These are phyloP conservation scores for Lasioglossum oenotherae DNA, from an alignment of 2,888 invertebrate genomes.

Conservation along the genomic window DNA sequence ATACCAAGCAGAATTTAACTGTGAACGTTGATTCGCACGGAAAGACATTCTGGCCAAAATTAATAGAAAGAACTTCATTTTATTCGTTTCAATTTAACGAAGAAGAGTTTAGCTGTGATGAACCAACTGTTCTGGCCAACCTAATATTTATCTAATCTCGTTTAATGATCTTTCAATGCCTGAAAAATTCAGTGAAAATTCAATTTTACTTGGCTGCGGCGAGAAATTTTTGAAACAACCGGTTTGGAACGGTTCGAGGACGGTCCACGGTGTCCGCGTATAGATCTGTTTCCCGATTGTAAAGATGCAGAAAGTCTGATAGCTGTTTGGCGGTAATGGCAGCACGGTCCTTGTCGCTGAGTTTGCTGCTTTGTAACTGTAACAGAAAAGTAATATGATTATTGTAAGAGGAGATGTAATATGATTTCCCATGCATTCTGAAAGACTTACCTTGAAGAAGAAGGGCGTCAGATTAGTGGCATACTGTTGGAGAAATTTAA, in stretches of 20 bases:
- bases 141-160: too few relatives aligned
- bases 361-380: constrained; percentile 89
- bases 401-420: neutral
- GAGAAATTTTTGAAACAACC: constrained; percentile 87
- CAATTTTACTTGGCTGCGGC: constrained; percentile 86
- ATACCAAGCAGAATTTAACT: too few relatives aligned
- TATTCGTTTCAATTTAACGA: too few relatives aligned
- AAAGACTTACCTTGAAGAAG: constrained; percentile 85
- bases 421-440: neutral
- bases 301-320: constrained; percentile 93
- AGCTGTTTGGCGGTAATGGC: constrained; percentile 94
- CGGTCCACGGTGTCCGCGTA: constrained; percentile 90
- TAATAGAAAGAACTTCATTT: too few relatives aligned
- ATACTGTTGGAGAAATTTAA: constrained; percentile 91
- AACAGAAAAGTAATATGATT: neutral
- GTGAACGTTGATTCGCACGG: too few relatives aligned
- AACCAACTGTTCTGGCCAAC: too few relatives aligned
- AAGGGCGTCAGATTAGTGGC: constrained; percentile 90
- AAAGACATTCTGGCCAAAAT: too few relatives aligned
- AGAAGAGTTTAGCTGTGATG: too few relatives aligned
- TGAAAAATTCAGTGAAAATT: neutral
- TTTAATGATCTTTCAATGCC: too few relatives aligned
- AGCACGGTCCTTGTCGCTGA: constrained; percentile 92
- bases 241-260: constrained; percentile 86
- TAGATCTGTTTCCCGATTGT: constrained; percentile 92